A percentile compares a stretch with the other conserved stretches of the same genome.
Conservation (phyloP, 2,888 invertebrate genomes). For the Actias luna region DNA sequence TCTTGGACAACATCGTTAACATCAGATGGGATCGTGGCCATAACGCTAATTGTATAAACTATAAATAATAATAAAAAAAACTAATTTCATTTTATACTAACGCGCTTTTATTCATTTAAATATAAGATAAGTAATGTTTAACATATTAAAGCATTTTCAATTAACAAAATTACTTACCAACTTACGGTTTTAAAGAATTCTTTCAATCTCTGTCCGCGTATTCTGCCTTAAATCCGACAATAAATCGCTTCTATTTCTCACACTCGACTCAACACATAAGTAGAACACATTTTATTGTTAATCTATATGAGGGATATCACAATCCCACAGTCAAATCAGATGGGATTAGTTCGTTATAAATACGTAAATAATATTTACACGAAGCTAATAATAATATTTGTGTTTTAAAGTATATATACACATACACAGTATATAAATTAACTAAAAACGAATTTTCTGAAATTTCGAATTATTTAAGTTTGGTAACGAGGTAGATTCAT, state of each 20-base stretch:
- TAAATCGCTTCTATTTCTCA: constrained; percentile 16
- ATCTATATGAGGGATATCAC: constrained; percentile 22
- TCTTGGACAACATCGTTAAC: no score
- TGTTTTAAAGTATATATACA: constrained; percentile 1
- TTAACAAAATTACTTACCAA: neutral
- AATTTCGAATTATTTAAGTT: neutral
- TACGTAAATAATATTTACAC: constrained; percentile 35
- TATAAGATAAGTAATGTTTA: neutral
- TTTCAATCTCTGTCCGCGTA: neutral
- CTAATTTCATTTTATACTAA: no score
- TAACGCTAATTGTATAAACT: no score
- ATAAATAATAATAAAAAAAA: no score
- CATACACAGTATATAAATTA: neutral
- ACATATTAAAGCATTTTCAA: no score
- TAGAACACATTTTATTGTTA: constrained; percentile 24
- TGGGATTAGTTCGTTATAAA: constrained; percentile 33
- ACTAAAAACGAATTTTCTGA: neutral
- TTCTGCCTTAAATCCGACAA: neutral
- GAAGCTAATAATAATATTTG: constrained; percentile 17
- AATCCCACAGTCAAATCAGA: constrained; percentile 37
- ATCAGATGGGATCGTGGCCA: no score
- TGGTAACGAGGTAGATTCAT: neutral
- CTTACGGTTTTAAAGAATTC: neutral
- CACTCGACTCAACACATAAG: constrained; percentile 29
- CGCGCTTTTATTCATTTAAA: no score